phyloP scores from a whole-genome alignment of 2,888 invertebrate genomes.

The Caenorhabditis sp. region DNA sequence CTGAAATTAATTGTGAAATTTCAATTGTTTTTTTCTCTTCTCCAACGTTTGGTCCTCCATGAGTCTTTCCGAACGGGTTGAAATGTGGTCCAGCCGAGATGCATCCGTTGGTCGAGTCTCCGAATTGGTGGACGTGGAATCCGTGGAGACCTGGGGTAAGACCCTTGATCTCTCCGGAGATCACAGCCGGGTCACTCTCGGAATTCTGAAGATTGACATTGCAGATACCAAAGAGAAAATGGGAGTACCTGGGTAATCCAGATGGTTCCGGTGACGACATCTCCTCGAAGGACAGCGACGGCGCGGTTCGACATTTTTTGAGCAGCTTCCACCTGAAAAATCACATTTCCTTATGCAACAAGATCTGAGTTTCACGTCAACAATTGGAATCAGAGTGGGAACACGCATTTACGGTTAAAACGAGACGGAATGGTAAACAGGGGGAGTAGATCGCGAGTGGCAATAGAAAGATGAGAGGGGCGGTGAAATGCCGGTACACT shows the following conservation, averaged over 20 bases:
- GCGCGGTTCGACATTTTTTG: conserved; percentile 70
- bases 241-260: conserved; percentile 70
- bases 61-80: conserved; percentile 79
- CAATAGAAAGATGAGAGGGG: conserved; percentile 15
- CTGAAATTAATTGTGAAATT: conserved; percentile 27
- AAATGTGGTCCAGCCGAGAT: conserved; percentile 79
- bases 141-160: conserved; percentile 78
- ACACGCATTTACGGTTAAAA: conserved; percentile 6
- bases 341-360: too few relatives aligned
- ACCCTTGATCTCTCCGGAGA: conserved; percentile 77
- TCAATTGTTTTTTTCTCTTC: not conserved
- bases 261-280: conserved; percentile 70
- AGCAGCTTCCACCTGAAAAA: conserved; percentile 56
- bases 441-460: conserved; percentile 23
- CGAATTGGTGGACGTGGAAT: conserved; percentile 79
- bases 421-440: conserved; percentile 25
- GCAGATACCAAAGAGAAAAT: not conserved
- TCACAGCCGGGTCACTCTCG: conserved; percentile 66
- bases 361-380: conserved; percentile 19
- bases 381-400: not conserved
- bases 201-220: conserved; percentile 59
- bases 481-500: conserved; percentile 12
- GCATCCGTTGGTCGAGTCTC: conserved; percentile 79
- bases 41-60: conserved; percentile 79
- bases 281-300: conserved; percentile 73